A percentile compares a stretch with the other conserved stretches of the same genome.
Evolutionary conservation across 1,140 invertebrate genomes (phyloP).

Genomic region (Drosophila novamexicana): DNA sequence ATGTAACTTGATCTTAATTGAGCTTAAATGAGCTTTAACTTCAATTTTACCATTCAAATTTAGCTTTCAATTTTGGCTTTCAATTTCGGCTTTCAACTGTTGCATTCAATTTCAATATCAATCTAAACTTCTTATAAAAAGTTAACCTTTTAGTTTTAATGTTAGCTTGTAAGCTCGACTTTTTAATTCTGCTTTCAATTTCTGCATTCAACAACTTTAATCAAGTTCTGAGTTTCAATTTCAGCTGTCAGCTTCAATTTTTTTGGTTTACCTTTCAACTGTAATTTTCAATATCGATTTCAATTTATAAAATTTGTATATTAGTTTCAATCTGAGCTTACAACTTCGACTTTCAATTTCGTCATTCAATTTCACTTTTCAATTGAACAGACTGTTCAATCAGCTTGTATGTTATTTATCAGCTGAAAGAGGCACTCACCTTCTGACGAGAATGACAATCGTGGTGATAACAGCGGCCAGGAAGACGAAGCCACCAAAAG

Average conservation of each 20-base stretch:
- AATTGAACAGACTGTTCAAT: constrained; percentile 1
- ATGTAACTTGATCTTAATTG: too few species aligned
- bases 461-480: constrained; percentile 95
- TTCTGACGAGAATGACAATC: constrained; percentile 94
- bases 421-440: constrained; percentile 87
- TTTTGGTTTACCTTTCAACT: neutral
- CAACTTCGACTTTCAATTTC: neutral
- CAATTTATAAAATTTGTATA: neutral
- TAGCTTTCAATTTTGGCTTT: too few species aligned
- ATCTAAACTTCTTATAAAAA: too few species aligned
- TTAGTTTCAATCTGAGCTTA: neutral
- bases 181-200: neutral
- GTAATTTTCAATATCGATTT: neutral
- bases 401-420: neutral
- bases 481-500: constrained; percentile 95
- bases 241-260: neutral
- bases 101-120: too few species aligned
- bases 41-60: too few species aligned
- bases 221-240: neutral
- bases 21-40: too few species aligned
- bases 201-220: too few species aligned
- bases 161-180: neutral
- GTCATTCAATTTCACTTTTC: neutral
- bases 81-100: too few species aligned
- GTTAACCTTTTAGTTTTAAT: neutral